Conservation (phyloP, 2,113 vertebrate genomes). For the Rhinopomastus cyanomelas region DNA sequence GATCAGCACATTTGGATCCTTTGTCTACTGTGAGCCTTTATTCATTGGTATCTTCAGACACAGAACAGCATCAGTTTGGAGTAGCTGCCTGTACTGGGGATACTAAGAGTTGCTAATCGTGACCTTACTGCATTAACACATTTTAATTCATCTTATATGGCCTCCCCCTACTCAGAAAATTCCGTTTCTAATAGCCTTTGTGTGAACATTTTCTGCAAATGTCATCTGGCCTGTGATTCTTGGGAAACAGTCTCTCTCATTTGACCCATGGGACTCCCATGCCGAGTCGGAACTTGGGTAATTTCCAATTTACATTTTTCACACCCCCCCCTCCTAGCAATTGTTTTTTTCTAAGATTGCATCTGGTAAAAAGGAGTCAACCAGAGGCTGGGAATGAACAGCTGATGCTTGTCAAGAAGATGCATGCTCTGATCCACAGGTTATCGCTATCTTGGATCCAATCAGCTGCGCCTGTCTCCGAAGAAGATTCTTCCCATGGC, state of each 20-base stretch:
- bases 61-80: not conserved
- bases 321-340: not conserved
- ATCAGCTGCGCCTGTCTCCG: conserved; percentile 62
- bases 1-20: not conserved
- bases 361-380: conserved; percentile 59
- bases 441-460: conserved; percentile 60
- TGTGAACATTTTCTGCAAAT: conserved; percentile 57
- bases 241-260: conserved; percentile 61
- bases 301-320: conserved; percentile 17
- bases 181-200: conserved; percentile 38
- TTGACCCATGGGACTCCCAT: conserved; percentile 54
- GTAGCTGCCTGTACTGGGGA: not conserved
- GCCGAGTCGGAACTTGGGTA: conserved; percentile 9
- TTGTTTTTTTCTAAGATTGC: conserved; percentile 59
- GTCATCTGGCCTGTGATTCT: conserved; percentile 54
- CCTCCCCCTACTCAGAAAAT: not conserved
- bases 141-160: not conserved
- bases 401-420: conserved; percentile 66
- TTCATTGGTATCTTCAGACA: not conserved
- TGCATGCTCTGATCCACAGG: conserved; percentile 54
- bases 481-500: conserved; percentile 54
- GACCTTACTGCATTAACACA: conserved; percentile 28
- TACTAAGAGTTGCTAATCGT: not conserved
- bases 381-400: conserved; percentile 56
- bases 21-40: not conserved